These are phyloP conservation scores for Pandemis cinnamomeana DNA, from an alignment of 2,888 invertebrate genomes.

Conservation along the genomic window DNA sequence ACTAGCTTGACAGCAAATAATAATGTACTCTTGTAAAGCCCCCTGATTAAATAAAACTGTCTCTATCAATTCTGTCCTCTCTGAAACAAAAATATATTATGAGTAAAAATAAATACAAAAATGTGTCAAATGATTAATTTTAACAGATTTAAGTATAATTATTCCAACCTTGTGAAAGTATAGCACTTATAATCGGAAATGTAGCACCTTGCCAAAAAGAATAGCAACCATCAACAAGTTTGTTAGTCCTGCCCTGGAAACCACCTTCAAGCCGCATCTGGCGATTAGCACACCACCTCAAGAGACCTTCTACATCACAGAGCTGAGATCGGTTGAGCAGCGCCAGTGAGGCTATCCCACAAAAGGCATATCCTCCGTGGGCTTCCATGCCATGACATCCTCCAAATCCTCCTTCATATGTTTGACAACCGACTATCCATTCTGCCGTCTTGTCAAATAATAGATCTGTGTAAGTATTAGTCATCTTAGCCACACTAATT, in stretches of 20 bases:
- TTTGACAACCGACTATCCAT: slow-evolving; percentile 98
- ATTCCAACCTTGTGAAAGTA: slow-evolving; percentile 83
- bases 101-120: slow-evolving; percentile 1
- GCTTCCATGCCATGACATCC: slow-evolving; percentile 96
- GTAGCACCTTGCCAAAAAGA: slow-evolving; percentile 99
- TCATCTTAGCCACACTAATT: slow-evolving; percentile 93
- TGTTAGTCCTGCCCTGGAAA: slow-evolving; percentile 98
- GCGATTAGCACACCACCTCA: slow-evolving; percentile 94
- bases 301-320: slow-evolving; percentile 90
- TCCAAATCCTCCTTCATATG: slow-evolving; percentile 99
- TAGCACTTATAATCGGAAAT: slow-evolving; percentile 93
- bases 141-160: not conserved
- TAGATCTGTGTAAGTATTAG: slow-evolving; percentile 89
- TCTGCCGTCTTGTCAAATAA: slow-evolving; percentile 94
- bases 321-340: slow-evolving; percentile 90
- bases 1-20: slow-evolving; percentile 95
- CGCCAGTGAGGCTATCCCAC: slow-evolving; percentile 95
- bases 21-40: slow-evolving; percentile 97
- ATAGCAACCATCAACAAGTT: slow-evolving; percentile 99
- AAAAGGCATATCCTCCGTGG: slow-evolving; percentile 99
- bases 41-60: slow-evolving; percentile 91
- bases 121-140: not conserved
- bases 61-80: slow-evolving; percentile 75
- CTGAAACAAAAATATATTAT: slow-evolving; percentile 56
- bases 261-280: slow-evolving; percentile 98